phyloP scores from a whole-genome alignment of 2,113 vertebrate species.

The Oreotragus oreotragus region DNA sequence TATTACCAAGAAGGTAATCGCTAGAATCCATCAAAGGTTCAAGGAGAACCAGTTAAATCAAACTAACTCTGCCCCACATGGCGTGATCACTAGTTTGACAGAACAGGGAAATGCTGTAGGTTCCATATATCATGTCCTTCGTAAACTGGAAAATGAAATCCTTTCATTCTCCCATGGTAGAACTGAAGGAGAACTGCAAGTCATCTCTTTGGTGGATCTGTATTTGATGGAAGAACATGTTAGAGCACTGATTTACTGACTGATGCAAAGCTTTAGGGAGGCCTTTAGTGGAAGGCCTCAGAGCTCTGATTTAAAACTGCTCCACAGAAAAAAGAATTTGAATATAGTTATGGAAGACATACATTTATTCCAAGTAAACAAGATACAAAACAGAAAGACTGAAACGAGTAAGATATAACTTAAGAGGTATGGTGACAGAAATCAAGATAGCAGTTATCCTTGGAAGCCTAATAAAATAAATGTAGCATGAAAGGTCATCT shows the following conservation, averaged over 20 bases:
- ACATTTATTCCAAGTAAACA: background rate
- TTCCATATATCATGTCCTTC: background rate
- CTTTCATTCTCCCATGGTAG: background rate
- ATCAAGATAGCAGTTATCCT: background rate
- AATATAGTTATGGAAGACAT: background rate
- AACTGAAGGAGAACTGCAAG: background rate
- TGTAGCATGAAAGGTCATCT: background rate
- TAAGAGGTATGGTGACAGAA: background rate
- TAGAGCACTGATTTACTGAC: background rate
- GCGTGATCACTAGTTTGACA: background rate
- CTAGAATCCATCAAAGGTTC: background rate
- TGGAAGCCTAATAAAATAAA: background rate
- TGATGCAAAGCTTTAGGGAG: background rate
- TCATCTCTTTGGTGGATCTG: background rate
- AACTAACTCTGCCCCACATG: background rate
- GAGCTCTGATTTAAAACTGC: background rate
- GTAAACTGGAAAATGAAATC: background rate
- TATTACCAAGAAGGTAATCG: background rate
- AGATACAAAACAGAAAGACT: background rate
- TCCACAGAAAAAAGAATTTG: slow-evolving; percentile 7
- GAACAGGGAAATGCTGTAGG: background rate
- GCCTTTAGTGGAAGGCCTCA: background rate
- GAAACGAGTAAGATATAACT: background rate
- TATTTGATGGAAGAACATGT: background rate
- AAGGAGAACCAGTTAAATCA: background rate